phyloP scores from a whole-genome alignment of 2,113 vertebrate genomes.

The Hiodon alosoides region DNA sequence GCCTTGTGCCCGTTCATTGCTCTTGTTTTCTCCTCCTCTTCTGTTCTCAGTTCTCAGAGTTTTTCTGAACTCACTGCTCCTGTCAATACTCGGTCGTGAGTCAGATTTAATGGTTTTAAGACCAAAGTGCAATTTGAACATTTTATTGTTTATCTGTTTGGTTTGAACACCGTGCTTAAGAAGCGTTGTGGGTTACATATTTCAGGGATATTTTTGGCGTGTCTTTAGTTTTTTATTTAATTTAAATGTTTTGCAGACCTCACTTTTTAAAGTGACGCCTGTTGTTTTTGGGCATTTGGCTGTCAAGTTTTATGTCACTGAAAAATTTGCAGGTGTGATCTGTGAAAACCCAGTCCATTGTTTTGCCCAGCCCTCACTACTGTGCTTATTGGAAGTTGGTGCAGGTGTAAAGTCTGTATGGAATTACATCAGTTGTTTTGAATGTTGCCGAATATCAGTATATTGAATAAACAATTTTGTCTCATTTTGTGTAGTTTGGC shows the following conservation, averaged over 20 bases:
- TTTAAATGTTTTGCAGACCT: neutral
- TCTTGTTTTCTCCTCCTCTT: neutral
- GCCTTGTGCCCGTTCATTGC: neutral
- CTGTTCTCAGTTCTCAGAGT: neutral
- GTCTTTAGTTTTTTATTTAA: conserved; percentile 3
- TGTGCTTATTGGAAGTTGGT: neutral
- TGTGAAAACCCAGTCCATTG: conserved; percentile 11
- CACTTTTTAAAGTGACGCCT: neutral
- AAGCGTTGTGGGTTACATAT: conserved; percentile 7
- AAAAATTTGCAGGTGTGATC: neutral
- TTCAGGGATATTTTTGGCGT: conserved; percentile 22
- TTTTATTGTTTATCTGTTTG: neutral
- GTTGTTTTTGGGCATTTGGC: conserved; percentile 14
- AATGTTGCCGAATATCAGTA: conserved; percentile 19
- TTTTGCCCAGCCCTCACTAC: conserved; percentile 10
- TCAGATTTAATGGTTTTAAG: conserved; percentile 13
- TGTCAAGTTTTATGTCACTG: neutral
- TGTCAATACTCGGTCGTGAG: neutral
- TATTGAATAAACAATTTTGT: conserved; percentile 22
- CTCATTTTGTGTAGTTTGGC: neutral
- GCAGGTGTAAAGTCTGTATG: conserved; percentile 23
- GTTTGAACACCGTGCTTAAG: neutral
- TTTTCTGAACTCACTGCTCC: neutral
- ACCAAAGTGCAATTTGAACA: conserved; percentile 24
- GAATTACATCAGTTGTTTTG: conserved; percentile 15